Evolutionary conservation across 2,888 invertebrate genomes (phyloP).

Genomic region (Eudemis profundana): DNA sequence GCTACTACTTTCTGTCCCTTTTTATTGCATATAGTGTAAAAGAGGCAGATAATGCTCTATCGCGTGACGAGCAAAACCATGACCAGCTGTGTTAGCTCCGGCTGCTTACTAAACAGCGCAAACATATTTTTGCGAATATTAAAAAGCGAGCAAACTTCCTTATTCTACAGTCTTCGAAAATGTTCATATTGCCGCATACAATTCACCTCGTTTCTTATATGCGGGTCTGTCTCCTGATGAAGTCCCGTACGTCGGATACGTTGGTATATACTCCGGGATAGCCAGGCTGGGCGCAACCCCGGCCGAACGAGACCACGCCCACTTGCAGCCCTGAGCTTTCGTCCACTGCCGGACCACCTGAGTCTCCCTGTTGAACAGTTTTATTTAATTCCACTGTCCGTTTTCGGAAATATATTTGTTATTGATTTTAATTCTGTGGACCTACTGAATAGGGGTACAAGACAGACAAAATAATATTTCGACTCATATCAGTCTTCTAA

Average conservation of each 20-base stretch:
- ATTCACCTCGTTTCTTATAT: conserved; percentile 41
- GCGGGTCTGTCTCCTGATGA: conserved; percentile 54
- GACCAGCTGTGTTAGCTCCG: too few relatives aligned
- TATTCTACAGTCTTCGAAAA: neutral
- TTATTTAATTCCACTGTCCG: neutral
- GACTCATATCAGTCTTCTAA: too few relatives aligned
- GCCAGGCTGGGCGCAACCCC: conserved; percentile 61
- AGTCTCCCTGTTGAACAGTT: conserved; percentile 62
- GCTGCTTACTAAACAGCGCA: too few relatives aligned
- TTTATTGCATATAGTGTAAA: too few relatives aligned
- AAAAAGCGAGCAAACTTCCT: neutral
- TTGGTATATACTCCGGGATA: conserved; percentile 64
- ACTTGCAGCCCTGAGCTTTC: conserved; percentile 48
- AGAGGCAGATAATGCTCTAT: too few relatives aligned
- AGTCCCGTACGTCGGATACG: conserved; percentile 53
- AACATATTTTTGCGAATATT: too few relatives aligned
- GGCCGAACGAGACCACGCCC: conserved; percentile 63
- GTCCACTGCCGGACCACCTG: conserved; percentile 65
- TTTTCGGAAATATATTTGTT: too few relatives aligned
- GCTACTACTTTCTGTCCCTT: too few relatives aligned
- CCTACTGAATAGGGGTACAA: too few relatives aligned
- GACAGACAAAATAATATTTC: too few relatives aligned
- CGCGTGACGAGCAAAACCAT: too few relatives aligned
- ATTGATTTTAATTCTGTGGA: too few relatives aligned
- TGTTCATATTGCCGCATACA: neutral